Conservation (phyloP, 2,797 vertebrate genomes). For the Morelia viridis region DNA sequence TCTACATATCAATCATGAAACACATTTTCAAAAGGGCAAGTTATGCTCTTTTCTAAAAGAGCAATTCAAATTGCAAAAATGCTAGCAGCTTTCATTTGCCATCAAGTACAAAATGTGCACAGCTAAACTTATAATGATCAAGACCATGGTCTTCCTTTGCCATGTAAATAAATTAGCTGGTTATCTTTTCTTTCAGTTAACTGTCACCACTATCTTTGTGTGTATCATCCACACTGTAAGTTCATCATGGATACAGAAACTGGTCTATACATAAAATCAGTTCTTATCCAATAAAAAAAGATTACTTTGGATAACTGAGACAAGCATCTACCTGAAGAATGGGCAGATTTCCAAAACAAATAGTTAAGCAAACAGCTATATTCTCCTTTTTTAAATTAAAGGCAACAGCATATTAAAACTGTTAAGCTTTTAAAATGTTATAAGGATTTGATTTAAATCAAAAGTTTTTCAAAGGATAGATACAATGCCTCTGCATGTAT, state of each 20-base stretch:
- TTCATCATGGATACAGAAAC: background rate
- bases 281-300: background rate
- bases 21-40: background rate
- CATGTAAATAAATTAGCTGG: background rate
- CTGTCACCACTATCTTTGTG: background rate
- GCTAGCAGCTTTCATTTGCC: background rate
- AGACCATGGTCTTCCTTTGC: background rate
- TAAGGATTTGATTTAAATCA: background rate
- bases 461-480: background rate
- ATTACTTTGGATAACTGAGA: background rate
- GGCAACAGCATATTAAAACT: background rate
- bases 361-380: background rate
- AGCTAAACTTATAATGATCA: background rate
- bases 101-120: background rate
- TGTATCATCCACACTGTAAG: background rate
- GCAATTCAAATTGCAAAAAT: background rate
- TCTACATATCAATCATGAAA: conserved; percentile 8
- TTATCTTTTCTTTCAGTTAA: background rate
- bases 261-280: background rate
- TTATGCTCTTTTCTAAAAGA: background rate
- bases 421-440: background rate
- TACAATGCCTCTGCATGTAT: background rate
- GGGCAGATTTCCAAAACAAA: background rate
- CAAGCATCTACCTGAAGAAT: background rate
- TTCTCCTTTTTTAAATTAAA: background rate